A percentile compares a stretch with the other conserved stretches of the same genome.
phyloP scores from a whole-genome alignment of 2,113 vertebrate species.

The Rhabdomys dilectus region DNA sequence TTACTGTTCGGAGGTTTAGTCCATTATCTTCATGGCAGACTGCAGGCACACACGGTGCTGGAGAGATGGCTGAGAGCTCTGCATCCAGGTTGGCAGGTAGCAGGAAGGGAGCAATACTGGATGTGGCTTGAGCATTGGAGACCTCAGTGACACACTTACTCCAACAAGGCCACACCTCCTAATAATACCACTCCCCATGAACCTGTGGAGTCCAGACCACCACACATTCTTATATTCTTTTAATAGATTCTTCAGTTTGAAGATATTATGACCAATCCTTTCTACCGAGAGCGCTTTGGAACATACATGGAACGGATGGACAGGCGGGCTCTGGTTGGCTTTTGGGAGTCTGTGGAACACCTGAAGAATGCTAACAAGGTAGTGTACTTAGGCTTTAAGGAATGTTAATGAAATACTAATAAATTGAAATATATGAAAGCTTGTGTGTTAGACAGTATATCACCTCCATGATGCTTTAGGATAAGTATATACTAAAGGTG shows the following conservation, averaged over 20 bases:
- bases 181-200: background rate
- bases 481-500: constrained; percentile 22
- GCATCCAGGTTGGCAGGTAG: background rate
- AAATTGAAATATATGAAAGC: background rate
- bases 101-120: background rate
- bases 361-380: constrained; percentile 98
- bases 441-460: background rate
- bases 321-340: constrained; percentile 93
- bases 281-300: constrained; percentile 94
- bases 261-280: constrained; percentile 94
- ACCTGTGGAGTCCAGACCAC: background rate
- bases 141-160: background rate
- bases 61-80: background rate
- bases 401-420: background rate
- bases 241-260: constrained; percentile 97
- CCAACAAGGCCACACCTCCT: background rate
- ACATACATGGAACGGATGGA: constrained; percentile 97
- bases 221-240: constrained; percentile 24
- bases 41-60: background rate
- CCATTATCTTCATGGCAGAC: background rate
- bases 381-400: background rate
- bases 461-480: background rate
- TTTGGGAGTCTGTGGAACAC: constrained; percentile 97
- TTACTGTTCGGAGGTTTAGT: background rate
- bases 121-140: background rate